Percentiles rank a stretch among this genome's conserved stretches.
phyloP scores from a whole-genome alignment of 2,113 vertebrate genomes.

The Psophia crepitans region DNA sequence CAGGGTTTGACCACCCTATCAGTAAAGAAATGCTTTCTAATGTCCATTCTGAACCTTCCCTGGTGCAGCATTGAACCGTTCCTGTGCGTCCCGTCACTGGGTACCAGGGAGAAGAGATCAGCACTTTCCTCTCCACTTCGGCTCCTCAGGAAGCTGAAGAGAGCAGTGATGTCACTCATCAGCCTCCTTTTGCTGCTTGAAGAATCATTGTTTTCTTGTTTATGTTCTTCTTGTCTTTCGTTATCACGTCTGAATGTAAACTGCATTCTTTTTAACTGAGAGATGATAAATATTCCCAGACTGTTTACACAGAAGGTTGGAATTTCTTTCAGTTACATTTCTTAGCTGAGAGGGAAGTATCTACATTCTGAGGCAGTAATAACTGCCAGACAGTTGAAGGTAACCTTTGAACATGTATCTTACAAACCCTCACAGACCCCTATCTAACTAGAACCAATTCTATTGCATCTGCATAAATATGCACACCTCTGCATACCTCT shows the following conservation, averaged over 20 bases:
- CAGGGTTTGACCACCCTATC: not conserved
- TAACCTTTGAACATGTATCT: not conserved
- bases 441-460: not conserved
- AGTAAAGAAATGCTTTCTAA: not conserved
- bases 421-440: not conserved
- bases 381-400: not conserved
- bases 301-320: not conserved
- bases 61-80: not conserved
- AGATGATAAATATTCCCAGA: not conserved
- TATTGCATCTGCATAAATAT: not conserved
- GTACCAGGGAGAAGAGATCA: not conserved
- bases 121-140: not conserved
- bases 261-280: not conserved
- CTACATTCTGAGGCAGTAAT: not conserved
- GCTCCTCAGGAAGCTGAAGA: not conserved
- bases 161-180: too few relatives aligned
- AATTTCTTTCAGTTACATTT: not conserved
- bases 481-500: too few relatives aligned
- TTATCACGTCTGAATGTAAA: not conserved
- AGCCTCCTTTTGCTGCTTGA: not conserved
- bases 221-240: not conserved
- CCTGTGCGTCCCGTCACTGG: not conserved
- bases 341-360: not conserved
- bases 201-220: not conserved
- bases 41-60: not conserved